A percentile compares a stretch with the other conserved stretches of the same genome.
Conservation (phyloP, 1,140 invertebrate species). For the Philopotamus ludificatus region DNA sequence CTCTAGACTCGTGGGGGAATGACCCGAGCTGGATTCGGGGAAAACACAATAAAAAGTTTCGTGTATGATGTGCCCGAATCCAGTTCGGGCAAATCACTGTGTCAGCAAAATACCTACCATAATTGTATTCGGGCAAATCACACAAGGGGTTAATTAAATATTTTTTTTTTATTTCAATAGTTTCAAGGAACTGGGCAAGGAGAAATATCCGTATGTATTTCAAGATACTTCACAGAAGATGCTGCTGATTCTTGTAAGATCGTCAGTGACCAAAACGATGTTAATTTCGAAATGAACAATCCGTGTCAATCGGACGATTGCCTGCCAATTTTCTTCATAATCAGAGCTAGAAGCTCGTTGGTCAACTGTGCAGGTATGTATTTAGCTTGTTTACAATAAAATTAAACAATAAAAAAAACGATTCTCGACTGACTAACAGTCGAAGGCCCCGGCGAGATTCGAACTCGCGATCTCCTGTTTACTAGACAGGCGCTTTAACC, state of each 20-base stretch:
- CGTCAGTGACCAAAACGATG: constrained; percentile 26
- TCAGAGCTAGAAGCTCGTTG: constrained; percentile 28
- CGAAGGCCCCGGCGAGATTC: constrained; percentile 62
- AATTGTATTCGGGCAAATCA: no score
- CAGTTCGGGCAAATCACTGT: no score
- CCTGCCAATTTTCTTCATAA: constrained; percentile 38
- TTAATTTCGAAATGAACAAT: constrained; percentile 28
- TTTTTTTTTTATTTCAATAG: constrained; percentile 20
- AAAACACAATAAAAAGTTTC: no score
- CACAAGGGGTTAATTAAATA: no score
- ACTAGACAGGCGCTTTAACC: constrained; percentile 69
- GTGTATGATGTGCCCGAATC: no score
- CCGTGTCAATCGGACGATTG: constrained; percentile 28
- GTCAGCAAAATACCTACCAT: no score
- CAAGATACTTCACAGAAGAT: constrained; percentile 29
- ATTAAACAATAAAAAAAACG: constrained; percentile 26
- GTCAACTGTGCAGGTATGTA: constrained; percentile 39
- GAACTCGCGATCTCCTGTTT: constrained; percentile 66
- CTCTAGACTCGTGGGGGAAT: no score
- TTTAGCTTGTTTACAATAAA: background rate
- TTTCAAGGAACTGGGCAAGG: constrained; percentile 37
- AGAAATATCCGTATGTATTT: constrained; percentile 38
- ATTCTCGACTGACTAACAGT: constrained; percentile 7
- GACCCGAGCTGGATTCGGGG: no score
- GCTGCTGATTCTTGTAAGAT: constrained; percentile 35